Evolutionary conservation across 1,140 invertebrate genomes (phyloP).

Genomic region (Wiebesia pumilae): DNA sequence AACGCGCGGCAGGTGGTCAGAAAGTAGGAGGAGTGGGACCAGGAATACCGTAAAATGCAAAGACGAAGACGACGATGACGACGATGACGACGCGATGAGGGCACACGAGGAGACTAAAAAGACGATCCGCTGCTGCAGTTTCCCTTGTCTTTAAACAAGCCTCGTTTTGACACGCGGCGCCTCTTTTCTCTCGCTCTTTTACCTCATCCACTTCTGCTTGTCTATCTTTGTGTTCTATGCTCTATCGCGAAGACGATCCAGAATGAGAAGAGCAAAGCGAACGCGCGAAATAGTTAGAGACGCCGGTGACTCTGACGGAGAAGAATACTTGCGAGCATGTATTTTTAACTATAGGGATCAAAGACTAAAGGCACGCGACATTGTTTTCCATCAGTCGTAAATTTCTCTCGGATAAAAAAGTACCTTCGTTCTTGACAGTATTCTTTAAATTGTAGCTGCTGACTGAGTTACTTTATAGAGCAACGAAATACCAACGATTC

Average conservation of each 20-base stretch:
- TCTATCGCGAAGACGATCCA: constrained; percentile 6
- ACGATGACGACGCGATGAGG: neutral
- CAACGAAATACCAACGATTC: neutral
- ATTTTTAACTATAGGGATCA: constrained; percentile 13
- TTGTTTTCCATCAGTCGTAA: constrained; percentile 7
- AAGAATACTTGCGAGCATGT: neutral
- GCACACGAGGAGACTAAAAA: neutral
- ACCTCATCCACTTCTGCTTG: neutral
- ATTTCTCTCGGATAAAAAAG: neutral
- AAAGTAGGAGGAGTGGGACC: neutral
- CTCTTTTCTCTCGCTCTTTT: neutral
- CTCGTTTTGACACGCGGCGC: constrained; percentile 16
- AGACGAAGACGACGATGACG: neutral
- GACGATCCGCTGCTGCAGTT: neutral
- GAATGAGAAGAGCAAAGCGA: neutral
- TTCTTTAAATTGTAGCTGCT: neutral
- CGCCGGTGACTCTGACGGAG: neutral
- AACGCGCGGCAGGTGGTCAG: constrained; percentile 40
- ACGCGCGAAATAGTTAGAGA: neutral
- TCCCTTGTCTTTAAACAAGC: constrained; percentile 25
- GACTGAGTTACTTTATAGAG: neutral
- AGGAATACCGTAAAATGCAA: neutral
- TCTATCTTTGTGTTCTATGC: neutral
- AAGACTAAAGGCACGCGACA: constrained; percentile 15
- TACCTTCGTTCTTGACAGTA: neutral